Evolutionary conservation across 1,140 invertebrate genomes (phyloP).

Genomic region (Drosophila rufa): DNA sequence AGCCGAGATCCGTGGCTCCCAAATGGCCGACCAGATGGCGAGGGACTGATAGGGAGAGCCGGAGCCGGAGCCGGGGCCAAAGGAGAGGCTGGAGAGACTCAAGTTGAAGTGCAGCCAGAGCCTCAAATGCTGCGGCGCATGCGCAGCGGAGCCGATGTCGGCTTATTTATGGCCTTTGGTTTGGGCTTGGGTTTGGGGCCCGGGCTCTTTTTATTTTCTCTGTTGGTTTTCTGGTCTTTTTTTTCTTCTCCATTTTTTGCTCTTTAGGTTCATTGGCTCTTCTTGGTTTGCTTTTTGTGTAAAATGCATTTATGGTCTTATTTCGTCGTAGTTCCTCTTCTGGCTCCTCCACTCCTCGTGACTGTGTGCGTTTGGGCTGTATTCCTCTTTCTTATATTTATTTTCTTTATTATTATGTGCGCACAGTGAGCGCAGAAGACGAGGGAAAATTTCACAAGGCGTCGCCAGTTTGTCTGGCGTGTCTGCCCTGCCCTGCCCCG

Average conservation of each 20-base stretch:
- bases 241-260: conserved; percentile 38
- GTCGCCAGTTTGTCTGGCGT: conserved; percentile 82
- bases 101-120: conserved; percentile 75
- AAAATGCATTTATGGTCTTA: conserved; percentile 77
- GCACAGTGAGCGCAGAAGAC: conserved; percentile 64
- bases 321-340: conserved; percentile 44
- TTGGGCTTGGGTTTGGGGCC: conserved; percentile 46
- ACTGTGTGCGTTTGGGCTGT: conserved; percentile 32
- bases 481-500: conserved; percentile 28
- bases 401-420: conserved; percentile 78
- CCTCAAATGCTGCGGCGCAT: conserved; percentile 71
- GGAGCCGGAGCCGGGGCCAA: background rate
- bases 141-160: conserved; percentile 57
- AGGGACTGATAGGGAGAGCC: conserved; percentile 16
- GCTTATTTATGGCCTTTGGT: conserved; percentile 80
- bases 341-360: conserved; percentile 3
- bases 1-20: conserved; percentile 6
- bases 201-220: conserved; percentile 22
- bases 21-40: conserved; percentile 39
- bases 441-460: conserved; percentile 77
- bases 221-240: conserved; percentile 24
- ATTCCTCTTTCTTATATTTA: conserved; percentile 60
- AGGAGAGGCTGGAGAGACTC: conserved; percentile 43
- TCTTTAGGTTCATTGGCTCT: conserved; percentile 79
- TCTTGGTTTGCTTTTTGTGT: conserved; percentile 64